Percentiles rank a stretch among this genome's conserved stretches.
Evolutionary conservation across 2,888 invertebrate genomes (phyloP).

Genomic region (Ectropis crepuscularia): DNA sequence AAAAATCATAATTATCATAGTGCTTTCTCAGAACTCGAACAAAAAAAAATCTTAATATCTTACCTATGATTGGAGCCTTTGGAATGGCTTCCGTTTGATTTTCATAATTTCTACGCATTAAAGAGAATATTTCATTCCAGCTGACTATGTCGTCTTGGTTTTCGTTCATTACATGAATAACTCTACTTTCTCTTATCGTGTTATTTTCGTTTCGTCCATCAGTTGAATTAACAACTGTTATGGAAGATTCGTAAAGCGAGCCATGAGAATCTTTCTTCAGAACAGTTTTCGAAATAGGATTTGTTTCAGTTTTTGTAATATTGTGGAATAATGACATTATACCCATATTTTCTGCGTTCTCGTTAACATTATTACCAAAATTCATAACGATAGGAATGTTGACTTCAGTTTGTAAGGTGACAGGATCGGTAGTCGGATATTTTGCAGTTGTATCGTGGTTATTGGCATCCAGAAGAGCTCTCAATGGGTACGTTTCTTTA

Average conservation of each 20-base stretch:
- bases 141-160: conserved; percentile 60
- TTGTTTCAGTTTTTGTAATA: conserved; percentile 69
- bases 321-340: conserved; percentile 86
- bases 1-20: conserved; percentile 3
- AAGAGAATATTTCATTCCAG: conserved; percentile 73
- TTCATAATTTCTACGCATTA: conserved; percentile 64
- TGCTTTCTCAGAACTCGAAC: conserved; percentile 6
- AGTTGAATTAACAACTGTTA: conserved; percentile 75
- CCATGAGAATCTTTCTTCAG: conserved; percentile 79
- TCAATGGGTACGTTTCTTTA: conserved; percentile 78
- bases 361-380: conserved; percentile 76
- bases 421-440: conserved; percentile 59
- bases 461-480: conserved; percentile 79
- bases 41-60: conserved; percentile 16
- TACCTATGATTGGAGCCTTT: conserved; percentile 50
- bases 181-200: conserved; percentile 67
- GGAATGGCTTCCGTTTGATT: conserved; percentile 51
- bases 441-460: conserved; percentile 74
- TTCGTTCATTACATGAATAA: conserved; percentile 48
- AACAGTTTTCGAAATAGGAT: conserved; percentile 61
- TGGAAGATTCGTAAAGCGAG: conserved; percentile 77
- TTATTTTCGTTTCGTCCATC: conserved; percentile 55
- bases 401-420: conserved; percentile 45
- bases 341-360: conserved; percentile 84
- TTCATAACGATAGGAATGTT: conserved; percentile 73